Conservation (phyloP, 2,797 vertebrate genomes). For the Microctenopoma steveboyesi region DNA sequence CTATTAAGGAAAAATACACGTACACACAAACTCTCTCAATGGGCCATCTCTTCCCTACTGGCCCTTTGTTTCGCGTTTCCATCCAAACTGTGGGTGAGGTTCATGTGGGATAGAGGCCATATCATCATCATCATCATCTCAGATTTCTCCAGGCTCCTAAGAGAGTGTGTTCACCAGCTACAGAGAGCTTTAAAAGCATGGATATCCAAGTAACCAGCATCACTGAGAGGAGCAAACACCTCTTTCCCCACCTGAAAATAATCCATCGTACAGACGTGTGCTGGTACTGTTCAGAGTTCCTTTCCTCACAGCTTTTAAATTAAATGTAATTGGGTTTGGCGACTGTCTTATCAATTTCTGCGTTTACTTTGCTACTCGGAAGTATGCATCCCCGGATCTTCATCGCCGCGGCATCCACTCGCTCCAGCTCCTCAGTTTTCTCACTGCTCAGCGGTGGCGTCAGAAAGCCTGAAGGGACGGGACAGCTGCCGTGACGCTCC, state of each 20-base stretch:
- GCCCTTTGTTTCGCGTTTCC: conserved; percentile 6
- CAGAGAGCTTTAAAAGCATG: conserved; percentile 19
- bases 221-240: not conserved
- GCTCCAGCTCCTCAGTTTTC: conserved; percentile 77
- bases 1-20: conserved; percentile 27
- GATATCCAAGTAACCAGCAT: conserved; percentile 9
- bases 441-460: conserved; percentile 94
- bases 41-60: not conserved
- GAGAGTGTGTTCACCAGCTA: not conserved
- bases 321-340: not conserved
- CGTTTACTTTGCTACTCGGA: not conserved
- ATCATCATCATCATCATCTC: conserved; percentile 1
- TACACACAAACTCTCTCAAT: conserved; percentile 1
- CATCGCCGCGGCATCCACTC: not conserved
- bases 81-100: not conserved
- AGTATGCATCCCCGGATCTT: conserved; percentile 57
- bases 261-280: not conserved
- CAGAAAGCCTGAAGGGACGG: conserved; percentile 89
- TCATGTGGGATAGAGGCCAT: conserved; percentile 4
- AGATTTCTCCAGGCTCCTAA: not conserved
- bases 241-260: not conserved
- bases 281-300: conserved; percentile 3
- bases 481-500: conserved; percentile 82
- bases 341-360: not conserved
- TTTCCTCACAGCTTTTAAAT: not conserved